Evolutionary conservation across 2,113 vertebrate species (phyloP).

Genomic region (Ictalurus furcatus): DNA sequence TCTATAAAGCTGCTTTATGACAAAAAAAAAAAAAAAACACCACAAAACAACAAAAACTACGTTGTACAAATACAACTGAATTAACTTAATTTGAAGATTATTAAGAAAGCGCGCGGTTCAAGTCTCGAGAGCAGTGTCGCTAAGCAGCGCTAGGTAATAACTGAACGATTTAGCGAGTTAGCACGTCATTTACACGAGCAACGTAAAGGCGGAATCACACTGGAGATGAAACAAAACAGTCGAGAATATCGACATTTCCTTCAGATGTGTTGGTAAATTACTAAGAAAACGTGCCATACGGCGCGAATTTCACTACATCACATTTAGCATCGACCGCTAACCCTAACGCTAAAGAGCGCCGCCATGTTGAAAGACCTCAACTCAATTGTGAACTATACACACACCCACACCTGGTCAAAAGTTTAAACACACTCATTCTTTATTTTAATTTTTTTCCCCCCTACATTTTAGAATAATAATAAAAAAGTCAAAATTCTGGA

Average conservation of each 20-base stretch:
- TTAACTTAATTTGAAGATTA: neutral
- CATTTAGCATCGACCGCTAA: neutral
- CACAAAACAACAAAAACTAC: neutral
- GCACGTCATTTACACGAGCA: neutral
- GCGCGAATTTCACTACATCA: neutral
- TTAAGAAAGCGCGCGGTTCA: neutral
- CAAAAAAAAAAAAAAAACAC: too few relatives aligned
- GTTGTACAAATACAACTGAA: neutral
- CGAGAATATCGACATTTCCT: neutral
- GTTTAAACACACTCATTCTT: too few relatives aligned
- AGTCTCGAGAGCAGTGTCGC: neutral
- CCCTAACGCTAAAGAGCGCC: neutral
- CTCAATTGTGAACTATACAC: neutral
- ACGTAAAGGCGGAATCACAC: neutral
- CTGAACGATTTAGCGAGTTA: neutral
- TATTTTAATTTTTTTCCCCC: too few relatives aligned
- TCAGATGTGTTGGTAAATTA: neutral
- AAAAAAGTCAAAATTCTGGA: too few relatives aligned
- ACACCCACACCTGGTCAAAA: too few relatives aligned
- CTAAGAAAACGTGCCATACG: neutral
- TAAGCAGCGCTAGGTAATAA: neutral
- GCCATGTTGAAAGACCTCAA: neutral
- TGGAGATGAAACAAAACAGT: neutral
- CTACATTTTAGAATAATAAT: too few relatives aligned
- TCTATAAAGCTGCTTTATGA: neutral